Evolutionary conservation across 2,797 vertebrate species (phyloP), one percentile per base, ranked within the genome.

Genomic region (Anguilla marmorata): DNA sequence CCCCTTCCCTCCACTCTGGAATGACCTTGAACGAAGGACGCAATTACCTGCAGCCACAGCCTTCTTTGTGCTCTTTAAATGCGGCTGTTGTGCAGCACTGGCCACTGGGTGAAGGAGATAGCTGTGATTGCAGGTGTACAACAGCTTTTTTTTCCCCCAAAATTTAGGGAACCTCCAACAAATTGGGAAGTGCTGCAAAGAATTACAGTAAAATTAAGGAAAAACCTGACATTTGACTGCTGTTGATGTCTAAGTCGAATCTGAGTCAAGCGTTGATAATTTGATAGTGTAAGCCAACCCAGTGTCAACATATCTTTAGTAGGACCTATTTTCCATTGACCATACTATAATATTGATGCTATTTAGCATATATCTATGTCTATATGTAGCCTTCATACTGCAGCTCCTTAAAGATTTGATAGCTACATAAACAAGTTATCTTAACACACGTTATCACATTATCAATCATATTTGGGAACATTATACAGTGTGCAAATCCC

Each of bases 1-100:
- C 88, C 24, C 30, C 7, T 27, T 45, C 27, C 7, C n/a, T 24
- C 54, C 58, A 50, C 3, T 92, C 89, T 69, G 14, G 86, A 76
- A 86, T 82, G 90, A 92, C 92, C 93, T 93, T 93, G 91, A 92
- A 82, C 89, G 88, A 84, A 84, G 89, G 84, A 90, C 88, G 79
- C 89, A 92, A 91, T 91, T 91, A 92, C 84, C 85, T 83, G 85
- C 88, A 63, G 87, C 82, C 66, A 76, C 85, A 69, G 14, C 85
- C 58, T 80, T 85, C 45, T 41, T 63, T 37, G 33, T 5, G 41
- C 66, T 30, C 24, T n/a, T 86, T 83, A 27, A 33, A 79, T 60
- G 84, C 72, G 48, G 56, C 84, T 88, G 85, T 86, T 86, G 90
- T 90, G 87, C 90, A 79, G 86, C 72, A 69, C 56, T 88, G 85